Conservation (phyloP, 2,797 vertebrate genomes). For the Halcyon smyrnensis region DNA sequence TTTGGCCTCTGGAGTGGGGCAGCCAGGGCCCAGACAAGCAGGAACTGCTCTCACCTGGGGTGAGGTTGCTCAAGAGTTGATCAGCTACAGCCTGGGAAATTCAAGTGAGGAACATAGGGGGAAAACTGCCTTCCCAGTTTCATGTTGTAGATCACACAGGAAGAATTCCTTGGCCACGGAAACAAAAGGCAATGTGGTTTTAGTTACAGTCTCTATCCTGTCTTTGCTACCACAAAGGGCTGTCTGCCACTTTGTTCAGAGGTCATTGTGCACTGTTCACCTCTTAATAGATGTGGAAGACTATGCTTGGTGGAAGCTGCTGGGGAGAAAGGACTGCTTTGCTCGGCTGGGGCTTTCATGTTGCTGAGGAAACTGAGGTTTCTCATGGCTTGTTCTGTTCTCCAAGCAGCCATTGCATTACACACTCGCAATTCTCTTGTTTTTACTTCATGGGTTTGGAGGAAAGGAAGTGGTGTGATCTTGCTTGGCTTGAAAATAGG, state of each 20-base stretch:
- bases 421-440: too few relatives aligned
- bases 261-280: neutral
- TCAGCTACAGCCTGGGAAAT: neutral
- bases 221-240: neutral
- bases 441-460: neutral
- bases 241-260: neutral
- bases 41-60: neutral
- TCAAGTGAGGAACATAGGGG: neutral
- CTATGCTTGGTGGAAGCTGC: neutral
- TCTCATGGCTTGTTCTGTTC: neutral
- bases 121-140: neutral
- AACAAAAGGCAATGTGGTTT: accelerated
- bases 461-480: neutral
- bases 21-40: neutral
- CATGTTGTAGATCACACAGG: accelerated
- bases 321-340: neutral
- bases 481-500: neutral
- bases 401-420: too few relatives aligned
- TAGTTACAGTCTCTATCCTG: neutral
- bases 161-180: neutral
- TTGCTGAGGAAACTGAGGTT: neutral
- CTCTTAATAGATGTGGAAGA: too few relatives aligned
- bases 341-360: neutral
- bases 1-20: neutral
- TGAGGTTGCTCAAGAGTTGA: neutral